phyloP scores from a whole-genome alignment of 2,797 vertebrate species.

The Spinus olivaceus region DNA sequence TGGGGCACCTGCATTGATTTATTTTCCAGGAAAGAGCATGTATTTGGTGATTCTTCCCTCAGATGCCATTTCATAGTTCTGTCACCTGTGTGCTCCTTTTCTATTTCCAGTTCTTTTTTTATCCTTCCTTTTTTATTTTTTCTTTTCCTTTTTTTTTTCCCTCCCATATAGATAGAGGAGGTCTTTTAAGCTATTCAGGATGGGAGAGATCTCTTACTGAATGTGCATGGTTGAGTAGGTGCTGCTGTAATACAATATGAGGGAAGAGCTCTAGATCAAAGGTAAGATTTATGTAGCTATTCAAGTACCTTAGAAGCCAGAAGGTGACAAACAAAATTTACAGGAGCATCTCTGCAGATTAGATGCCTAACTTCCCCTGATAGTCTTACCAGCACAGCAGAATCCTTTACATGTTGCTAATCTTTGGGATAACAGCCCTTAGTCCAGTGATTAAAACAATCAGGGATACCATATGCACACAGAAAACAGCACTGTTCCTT shows the following conservation, averaged over 20 bases:
- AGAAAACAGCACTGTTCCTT: background rate
- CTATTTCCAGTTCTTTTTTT: background rate
- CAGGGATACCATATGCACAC: background rate
- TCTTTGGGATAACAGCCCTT: background rate
- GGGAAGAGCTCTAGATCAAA: conserved; percentile 9
- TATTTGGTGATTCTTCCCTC: background rate
- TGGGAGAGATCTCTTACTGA: background rate
- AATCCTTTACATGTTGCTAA: background rate
- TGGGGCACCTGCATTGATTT: background rate
- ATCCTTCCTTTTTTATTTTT: background rate
- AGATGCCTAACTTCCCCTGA: background rate
- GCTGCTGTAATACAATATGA: background rate
- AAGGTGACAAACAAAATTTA: conserved; percentile 19
- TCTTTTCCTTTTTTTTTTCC: rapidly evolving
- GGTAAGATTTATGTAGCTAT: background rate
- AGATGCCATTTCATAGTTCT: background rate
- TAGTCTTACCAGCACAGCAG: background rate
- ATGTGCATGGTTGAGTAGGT: background rate
- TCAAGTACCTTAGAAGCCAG: background rate
- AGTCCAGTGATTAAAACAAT: background rate
- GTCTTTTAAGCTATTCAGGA: background rate
- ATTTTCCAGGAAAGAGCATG: background rate
- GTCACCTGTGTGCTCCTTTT: background rate
- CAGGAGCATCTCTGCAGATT: background rate
- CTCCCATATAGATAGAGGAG: background rate